Evolutionary conservation across 2,113 vertebrate species (phyloP), one percentile per base, ranked within the genome.

Genomic region (Daboia siamensis): DNA sequence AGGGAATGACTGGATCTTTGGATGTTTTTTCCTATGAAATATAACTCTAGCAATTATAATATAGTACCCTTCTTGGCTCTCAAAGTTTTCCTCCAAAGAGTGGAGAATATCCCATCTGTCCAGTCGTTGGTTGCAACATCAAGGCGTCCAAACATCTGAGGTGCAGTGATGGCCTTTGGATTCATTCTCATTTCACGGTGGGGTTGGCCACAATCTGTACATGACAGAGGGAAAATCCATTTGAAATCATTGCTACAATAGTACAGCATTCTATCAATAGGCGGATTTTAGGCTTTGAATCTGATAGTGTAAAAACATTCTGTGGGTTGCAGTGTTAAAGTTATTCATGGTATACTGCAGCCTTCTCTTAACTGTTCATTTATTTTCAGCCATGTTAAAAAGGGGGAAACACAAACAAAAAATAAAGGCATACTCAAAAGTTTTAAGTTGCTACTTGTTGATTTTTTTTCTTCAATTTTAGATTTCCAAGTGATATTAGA

Each of bases 131-230:
- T 99, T 55, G 99, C 98, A 48, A 99, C 99, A 33, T 99, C 99
- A 0, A 99, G 98, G 69, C 97, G 98, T 39, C 99, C 99, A 94
- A 99, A 99, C 99, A 99, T 99, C 96, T 99, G 99, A 0, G 99
- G 94, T 8, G 99, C 98, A 1, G 99, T 99, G 92, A 99, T 99
- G 69, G 99, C 99, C 97, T 99, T 99, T 52, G 99, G 99, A 97
- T 99, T 99, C 99, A 99, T 99, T 92, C 99, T 98, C 99, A 99
- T 98, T 97, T 99, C 99, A 95, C 98, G 98, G 95, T 99, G 99
- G 44, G 98, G 98, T 89, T 98, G 97, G 91, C 99, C 98, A 96
- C 99, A 99, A 56, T 98, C 99, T 99, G 48, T 1, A 91, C 90
- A 95, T 87, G 61, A 15, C 84, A 85, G 95, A 1, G 24, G 54